Evolutionary conservation across 2,113 vertebrate genomes (phyloP).

Genomic region (Fulica atra): DNA sequence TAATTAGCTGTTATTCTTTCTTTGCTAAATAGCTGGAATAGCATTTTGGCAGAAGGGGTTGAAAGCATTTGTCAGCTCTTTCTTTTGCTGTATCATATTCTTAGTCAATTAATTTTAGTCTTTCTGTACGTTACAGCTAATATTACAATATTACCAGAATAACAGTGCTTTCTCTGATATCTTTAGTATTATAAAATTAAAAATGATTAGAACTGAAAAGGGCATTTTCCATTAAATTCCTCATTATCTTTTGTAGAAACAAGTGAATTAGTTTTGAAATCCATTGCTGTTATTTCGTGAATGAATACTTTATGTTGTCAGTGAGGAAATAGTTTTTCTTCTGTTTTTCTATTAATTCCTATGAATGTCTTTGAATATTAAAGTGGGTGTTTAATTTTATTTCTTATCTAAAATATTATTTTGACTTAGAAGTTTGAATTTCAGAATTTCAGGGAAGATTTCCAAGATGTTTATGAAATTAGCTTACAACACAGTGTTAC

Average conservation of each 20-base stretch:
- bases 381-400: not conserved
- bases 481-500: not conserved
- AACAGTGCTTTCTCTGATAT: not conserved
- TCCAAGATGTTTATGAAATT: not conserved
- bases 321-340: not conserved
- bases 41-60: slow-evolving; percentile 7
- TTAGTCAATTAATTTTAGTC: slow-evolving; percentile 41
- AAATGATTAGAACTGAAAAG: slow-evolving; percentile 38
- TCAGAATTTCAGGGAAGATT: not conserved
- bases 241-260: slow-evolving; percentile 40
- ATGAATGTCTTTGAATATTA: not conserved
- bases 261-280: slow-evolving; percentile 47
- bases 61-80: slow-evolving; percentile 34
- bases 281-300: not conserved
- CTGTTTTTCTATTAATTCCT: not conserved
- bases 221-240: slow-evolving; percentile 27
- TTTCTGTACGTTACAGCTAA: not conserved
- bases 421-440: not conserved
- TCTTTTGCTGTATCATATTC: slow-evolving; percentile 4
- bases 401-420: not conserved
- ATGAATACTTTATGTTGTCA: not conserved
- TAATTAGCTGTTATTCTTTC: slow-evolving; percentile 29
- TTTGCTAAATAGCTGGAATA: not conserved
- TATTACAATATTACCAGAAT: not conserved
- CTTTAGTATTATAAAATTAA: slow-evolving; percentile 20